Base-by-base conservation (phyloP, 2,113 vertebrate genomes). In the Perca schrenkii region DNA sequence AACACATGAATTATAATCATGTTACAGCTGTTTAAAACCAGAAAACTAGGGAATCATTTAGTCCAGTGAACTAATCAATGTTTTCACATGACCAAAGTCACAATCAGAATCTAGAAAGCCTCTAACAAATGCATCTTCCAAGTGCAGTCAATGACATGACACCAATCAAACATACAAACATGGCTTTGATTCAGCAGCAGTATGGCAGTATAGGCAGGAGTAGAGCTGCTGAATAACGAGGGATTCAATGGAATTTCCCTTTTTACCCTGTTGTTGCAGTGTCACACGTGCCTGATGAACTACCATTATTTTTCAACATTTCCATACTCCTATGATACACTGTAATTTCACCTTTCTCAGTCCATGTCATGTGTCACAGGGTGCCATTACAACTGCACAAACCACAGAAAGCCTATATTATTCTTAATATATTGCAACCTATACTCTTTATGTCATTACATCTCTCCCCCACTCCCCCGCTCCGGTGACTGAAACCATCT, bases 401-500 rank as follows among this genome's bases (percentile, higher is more conserved):
- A 69, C 46, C 70, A 28, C 16, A 74, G 74, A 71, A 89, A 89
- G 84, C 79, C 86, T 77, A 83, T 84, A 94, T 86, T 91, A 89
- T 83, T 86, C 76, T 83, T 89, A 91, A 91, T 85, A 89, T 86
- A 88, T 68, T 89, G 90, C 81, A 93, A 91, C 88, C 90, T 93
- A 90, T 90, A 93, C 75, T 92, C 89, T 92, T 89, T 83, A 91
- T 91, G 90, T 90, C 88, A 92, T 68, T 88, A 76, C 82, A 85
- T 58, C 36, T 62, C 81, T 74, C 77, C 82, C 79, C 84, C 88
- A 74, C 88, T 82, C n/a, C 71, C 68, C 56, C 56, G 65, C 69
- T 40, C 67, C 36, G 56, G 77, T 91, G 88, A 93, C 92, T 89
- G 83, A 93, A 93, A 90, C 91, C 90, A 93, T 93, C 90, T 91